Evolutionary conservation across 1,140 invertebrate genomes (phyloP).

Genomic region (Hylaeus volcanicus): DNA sequence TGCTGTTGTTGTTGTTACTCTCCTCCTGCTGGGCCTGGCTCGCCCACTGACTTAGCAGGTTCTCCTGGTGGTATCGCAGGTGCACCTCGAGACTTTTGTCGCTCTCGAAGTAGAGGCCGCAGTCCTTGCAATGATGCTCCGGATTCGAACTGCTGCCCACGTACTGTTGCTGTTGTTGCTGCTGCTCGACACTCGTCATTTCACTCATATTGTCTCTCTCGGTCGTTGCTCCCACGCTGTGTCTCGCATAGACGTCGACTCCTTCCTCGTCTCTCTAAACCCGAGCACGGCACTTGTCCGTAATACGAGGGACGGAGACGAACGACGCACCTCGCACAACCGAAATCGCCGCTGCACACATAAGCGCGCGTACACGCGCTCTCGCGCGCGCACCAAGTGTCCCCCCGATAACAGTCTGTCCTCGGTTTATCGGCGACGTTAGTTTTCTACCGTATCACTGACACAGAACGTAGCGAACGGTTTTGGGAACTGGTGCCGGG

Average conservation of each 20-base stretch:
- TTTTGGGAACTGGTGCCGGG: not conserved
- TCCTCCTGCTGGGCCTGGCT: slow-evolving; percentile 82
- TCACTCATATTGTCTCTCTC: slow-evolving; percentile 75
- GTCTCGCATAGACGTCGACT: slow-evolving; percentile 5
- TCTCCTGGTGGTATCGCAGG: slow-evolving; percentile 89
- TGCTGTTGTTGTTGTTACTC: slow-evolving; percentile 86
- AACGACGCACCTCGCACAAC: slow-evolving; percentile 8
- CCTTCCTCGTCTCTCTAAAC: not conserved
- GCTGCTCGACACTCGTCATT: slow-evolving; percentile 72
- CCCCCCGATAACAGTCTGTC: not conserved
- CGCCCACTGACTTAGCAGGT: slow-evolving; percentile 88
- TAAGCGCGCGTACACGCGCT: slow-evolving; percentile 22
- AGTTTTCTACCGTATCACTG: slow-evolving; percentile 11
- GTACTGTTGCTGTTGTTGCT: slow-evolving; percentile 64
- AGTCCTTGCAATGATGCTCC: slow-evolving; percentile 86
- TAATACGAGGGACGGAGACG: not conserved
- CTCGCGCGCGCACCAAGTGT: slow-evolving; percentile 29
- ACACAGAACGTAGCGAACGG: not conserved
- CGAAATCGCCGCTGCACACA: not conserved
- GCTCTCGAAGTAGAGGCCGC: slow-evolving; percentile 87
- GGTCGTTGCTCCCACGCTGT: slow-evolving; percentile 1
- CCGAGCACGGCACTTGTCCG: not conserved
- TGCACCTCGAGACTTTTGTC: slow-evolving; percentile 88
- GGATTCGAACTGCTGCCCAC: slow-evolving; percentile 73
- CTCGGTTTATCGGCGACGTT: not conserved